These are phyloP conservation scores for Camponotus pennsylvanicus DNA, from an alignment of 1,140 invertebrate species.

Conservation along the genomic window DNA sequence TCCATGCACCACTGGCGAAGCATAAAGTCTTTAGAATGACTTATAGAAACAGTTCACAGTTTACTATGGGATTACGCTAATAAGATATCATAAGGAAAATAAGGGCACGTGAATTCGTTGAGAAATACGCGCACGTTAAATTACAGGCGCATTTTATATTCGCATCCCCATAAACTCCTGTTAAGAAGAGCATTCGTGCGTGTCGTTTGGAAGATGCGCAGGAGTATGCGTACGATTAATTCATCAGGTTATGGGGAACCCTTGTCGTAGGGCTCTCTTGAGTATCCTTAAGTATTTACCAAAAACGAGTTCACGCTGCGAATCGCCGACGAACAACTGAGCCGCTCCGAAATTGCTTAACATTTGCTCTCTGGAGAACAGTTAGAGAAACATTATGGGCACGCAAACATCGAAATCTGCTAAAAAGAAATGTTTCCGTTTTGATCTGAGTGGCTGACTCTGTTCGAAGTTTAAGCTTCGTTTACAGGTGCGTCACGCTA, in stretches of 20 bases:
- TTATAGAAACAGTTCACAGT: slow-evolving; percentile 68
- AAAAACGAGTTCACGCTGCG: slow-evolving; percentile 71
- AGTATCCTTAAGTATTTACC: slow-evolving; percentile 21
- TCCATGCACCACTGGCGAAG: background rate
- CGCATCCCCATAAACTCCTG: slow-evolving; percentile 61
- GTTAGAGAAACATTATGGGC: slow-evolving; percentile 68
- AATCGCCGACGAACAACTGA: slow-evolving; percentile 56
- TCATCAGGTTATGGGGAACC: slow-evolving; percentile 71
- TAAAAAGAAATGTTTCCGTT: slow-evolving; percentile 68
- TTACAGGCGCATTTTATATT: slow-evolving; percentile 51
- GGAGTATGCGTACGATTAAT: slow-evolving; percentile 70
- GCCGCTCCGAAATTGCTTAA: slow-evolving; percentile 57
- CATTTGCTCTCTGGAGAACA: slow-evolving; percentile 54
- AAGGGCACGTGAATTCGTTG: slow-evolving; percentile 16
- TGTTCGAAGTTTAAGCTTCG: slow-evolving; percentile 51
- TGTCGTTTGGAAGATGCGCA: slow-evolving; percentile 40
- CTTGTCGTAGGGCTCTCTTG: background rate
- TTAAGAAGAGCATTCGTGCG: slow-evolving; percentile 32
- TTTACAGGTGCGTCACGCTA: slow-evolving; percentile 61
- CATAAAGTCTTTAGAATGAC: slow-evolving; percentile 36
- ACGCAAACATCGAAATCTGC: slow-evolving; percentile 64
- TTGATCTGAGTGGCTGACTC: background rate
- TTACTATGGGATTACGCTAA: slow-evolving; percentile 75
- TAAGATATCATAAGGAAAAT: slow-evolving; percentile 57
- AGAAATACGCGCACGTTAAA: slow-evolving; percentile 56